These are phyloP conservation scores for Ginglymostoma cirratum DNA, from an alignment of 2,113 vertebrate species.

Conservation along the genomic window DNA sequence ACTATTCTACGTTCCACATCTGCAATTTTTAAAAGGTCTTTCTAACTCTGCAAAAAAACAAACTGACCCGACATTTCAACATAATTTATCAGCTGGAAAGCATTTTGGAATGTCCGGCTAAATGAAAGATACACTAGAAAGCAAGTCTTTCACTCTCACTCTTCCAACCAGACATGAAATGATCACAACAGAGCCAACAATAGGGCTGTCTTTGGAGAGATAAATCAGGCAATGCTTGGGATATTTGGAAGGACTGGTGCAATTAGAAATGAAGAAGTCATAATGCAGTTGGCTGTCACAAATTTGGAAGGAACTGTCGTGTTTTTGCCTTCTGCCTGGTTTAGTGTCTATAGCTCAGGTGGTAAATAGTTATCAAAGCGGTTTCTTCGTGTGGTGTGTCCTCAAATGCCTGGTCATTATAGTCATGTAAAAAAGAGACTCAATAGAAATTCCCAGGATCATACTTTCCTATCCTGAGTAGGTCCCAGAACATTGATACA, in stretches of 20 bases:
- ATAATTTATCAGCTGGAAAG: background rate
- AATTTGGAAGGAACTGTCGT: background rate
- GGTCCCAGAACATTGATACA: background rate
- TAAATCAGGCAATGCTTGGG: no score
- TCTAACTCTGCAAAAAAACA: no score
- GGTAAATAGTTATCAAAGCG: background rate
- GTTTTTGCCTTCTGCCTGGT: background rate
- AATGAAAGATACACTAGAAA: background rate
- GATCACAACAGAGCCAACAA: background rate
- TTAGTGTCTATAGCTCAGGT: background rate
- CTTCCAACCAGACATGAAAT: background rate
- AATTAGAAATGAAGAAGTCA: background rate
- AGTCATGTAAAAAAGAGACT: background rate
- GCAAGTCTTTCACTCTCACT: background rate
- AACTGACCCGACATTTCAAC: background rate
- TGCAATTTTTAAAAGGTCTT: no score
- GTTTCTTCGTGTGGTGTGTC: background rate
- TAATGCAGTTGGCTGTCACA: background rate
- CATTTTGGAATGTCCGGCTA: no score
- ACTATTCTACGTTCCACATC: no score
- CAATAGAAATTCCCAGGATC: background rate
- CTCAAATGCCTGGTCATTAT: background rate
- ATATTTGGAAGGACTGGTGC: background rate
- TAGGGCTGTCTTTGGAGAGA: background rate
- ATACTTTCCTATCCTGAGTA: background rate